phyloP scores from a whole-genome alignment of 2,797 vertebrate genomes.

The Sardinella longiceps region DNA sequence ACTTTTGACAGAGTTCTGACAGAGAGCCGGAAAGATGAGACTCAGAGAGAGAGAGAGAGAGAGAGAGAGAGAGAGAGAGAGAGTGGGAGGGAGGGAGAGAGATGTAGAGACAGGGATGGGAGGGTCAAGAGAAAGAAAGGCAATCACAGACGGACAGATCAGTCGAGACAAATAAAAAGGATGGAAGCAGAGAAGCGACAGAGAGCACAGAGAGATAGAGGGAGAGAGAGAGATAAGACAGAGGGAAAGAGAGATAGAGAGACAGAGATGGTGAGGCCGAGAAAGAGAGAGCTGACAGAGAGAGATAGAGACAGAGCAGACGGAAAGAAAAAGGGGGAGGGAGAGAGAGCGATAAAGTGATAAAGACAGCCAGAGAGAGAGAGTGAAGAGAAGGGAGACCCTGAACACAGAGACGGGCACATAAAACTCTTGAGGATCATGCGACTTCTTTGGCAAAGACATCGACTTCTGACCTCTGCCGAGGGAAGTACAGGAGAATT shows the following conservation, averaged over 20 bases:
- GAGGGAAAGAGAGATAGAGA: background rate
- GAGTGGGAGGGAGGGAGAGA: background rate
- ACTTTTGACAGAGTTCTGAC: background rate
- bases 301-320: background rate
- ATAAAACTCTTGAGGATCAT: constrained; percentile 6
- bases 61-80: too few relatives aligned
- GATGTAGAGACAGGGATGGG: background rate
- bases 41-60: too few relatives aligned
- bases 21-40: background rate
- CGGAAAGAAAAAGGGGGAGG: background rate
- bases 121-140: background rate
- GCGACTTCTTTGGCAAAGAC: constrained; percentile 9
- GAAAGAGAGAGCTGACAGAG: background rate
- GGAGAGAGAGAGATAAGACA: background rate
- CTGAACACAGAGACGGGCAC: background rate
- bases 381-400: constrained; percentile 7
- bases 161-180: background rate
- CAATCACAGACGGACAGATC: constrained; percentile 2
- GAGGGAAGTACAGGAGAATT: background rate
- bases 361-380: background rate
- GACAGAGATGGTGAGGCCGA: background rate
- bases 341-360: background rate
- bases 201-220: background rate
- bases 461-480: background rate
- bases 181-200: background rate